Evolutionary conservation across 1,140 invertebrate genomes (phyloP), one percentile per base, ranked within the genome.

Genomic region (Vanessa atalanta): DNA sequence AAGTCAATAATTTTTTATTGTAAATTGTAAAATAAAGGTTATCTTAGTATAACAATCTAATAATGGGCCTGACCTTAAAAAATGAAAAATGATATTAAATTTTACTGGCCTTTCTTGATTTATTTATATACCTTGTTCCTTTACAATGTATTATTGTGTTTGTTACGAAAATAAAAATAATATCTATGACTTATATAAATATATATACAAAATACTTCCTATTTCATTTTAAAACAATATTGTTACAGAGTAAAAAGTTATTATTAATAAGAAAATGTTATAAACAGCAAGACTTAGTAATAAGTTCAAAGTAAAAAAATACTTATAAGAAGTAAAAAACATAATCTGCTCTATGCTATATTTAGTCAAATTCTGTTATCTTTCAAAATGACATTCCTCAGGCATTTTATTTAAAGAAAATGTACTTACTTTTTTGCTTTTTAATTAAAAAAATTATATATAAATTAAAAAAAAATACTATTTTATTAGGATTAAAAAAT

Each of bases 401-500:
- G 47, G 63, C 72, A 78, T 74, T 74, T 77, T 11, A 57, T 16
- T 23, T 23, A 47, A 20, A 63, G 63, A 7, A 67, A 7, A 12
- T 68, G 47, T 63, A 37, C 57, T 63, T 67, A 43, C 26, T 63
- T 43, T 67, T 8, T 57, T 11, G 2, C 15, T 48, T 48, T 37
- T 14, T 63, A 26, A 26, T 43, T 43, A 23, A 26, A 71, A 68
- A 63, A n/a, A 14, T 6, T 43, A 63, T 9, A 20, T 14, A 13
- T 61, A 20, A 61, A 37, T 61, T 63, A 57, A 68, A 55, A 69
- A 73, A 51, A 14, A 69, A 31, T 4, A 26, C 50, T 16, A 69
- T 69, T 65, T 69, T 65, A 71, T 71, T 65, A 69, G 61, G 66
- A 51, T 72, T 55, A 67, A 20, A 66, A 73, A 69, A 69, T 74